Base-by-base conservation (phyloP, 2,888 invertebrate genomes). In the Pheosia tremula region DNA sequence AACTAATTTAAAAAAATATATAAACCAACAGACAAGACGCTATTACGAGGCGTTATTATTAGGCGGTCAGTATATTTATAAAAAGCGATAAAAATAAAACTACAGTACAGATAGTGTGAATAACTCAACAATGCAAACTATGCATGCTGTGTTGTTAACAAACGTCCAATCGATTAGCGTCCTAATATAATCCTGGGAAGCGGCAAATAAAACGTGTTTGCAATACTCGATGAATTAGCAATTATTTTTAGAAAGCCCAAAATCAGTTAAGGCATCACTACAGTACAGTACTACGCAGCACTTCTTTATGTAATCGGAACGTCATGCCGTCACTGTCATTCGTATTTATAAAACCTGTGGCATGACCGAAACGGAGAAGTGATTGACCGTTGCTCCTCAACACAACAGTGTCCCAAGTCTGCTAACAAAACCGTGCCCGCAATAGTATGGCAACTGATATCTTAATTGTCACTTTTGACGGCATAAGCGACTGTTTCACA, bases 191-290 rank as follows among this genome's bases (percentile, higher is more conserved):
- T 24, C 0, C 24, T 68, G 68, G 37, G 11, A 68, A 69, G 69
- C 67, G 39, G 61, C 61, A 69, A 57, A 60, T 59, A 24, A 57
- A 49, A 59, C 24, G 70, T 75, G 77, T 67, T 67, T 7, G 62
- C 37, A 56, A 56, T 71, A 72, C 61, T 69, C 73, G 63, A 87
- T 87, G 84, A 89, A 89, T 90, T 88, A 89, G 88, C 86, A 79
- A 83, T 85, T 82, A 74, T 36, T 71, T 68, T 77, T 78, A 65
- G 56, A 68, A 82, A 84, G 84, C 82, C 68, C 57, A 61, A 49
- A 50, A 66, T 74, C 75, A 76, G 71, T 71, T 63, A 57, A 72
- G 68, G 72, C 62, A 39, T 58, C 59, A 56, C 56, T 52, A 49
- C 59, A 47, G n/a, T 47, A n/a, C n/a, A 24, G 24, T 24, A 24